Base-by-base conservation (phyloP, 1,140 invertebrate genomes). In the Maniola jurtina region DNA sequence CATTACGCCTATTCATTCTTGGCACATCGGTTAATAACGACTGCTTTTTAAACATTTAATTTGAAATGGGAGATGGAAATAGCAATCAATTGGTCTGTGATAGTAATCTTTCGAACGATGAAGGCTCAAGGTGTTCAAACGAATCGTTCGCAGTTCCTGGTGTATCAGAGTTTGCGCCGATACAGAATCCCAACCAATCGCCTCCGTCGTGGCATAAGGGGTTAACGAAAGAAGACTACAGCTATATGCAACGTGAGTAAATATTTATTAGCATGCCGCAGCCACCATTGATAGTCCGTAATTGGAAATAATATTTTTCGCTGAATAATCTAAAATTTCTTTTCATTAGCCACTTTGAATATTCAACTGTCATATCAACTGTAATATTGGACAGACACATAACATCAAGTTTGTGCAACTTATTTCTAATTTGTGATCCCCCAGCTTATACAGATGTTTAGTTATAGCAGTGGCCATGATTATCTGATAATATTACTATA, bases 211-310 rank as follows among this genome's bases (percentile, higher is more conserved):
- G 93, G 92, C 91, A 90, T 15, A 92, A 91, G 71, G 92, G 92
- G 13, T 81, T 94, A 11, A 93, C 92, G 10, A 83, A 83, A 63
- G 94, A 96, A 68, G 95, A 96, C 82, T 93, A 94, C 66, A 93
- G 92, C 72, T 92, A 95, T 50, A 92, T 97, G 74, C 94, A 96
- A 84, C 93, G 95, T 96, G 80, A 93, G 93, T 92, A 57, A 42
- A 62, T 34, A 48, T 50, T 47, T 61, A 61, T 25, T 4, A 25
- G 25, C 25, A 2, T 25, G 25, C 25, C 25, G 1, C 25, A 25
- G 4, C 25, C 25, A 25, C 25, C 25, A 25, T 25, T 25, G 25
- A 25, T 25, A 25, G 1, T 25, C 25, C 4, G 1, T 25, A 25
- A 25, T 25, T 25, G 25, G 1, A 25, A 4, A 4, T 25, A 25